Conservation (phyloP, 23 tunicate species). For the Halocynthia roretzi region DNA sequence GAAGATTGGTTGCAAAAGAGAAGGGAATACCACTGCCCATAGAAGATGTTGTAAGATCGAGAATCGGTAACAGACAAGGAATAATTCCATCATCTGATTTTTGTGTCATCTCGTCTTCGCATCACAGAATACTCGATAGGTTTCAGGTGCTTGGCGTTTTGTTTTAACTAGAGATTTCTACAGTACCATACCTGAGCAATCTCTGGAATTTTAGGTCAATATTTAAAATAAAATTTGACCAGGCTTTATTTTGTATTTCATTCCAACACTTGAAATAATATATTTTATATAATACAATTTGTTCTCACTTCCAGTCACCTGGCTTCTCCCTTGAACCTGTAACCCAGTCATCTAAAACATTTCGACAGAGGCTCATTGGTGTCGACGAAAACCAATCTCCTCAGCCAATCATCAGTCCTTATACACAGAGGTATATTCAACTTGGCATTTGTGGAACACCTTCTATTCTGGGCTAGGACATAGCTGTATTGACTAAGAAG, state of each 20-base stretch:
- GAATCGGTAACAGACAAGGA: neutral
- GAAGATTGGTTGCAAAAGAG: slow-evolving; percentile 41
- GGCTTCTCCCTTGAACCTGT: neutral
- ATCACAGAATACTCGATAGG: slow-evolving; percentile 51
- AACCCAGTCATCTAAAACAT: slow-evolving; percentile 14
- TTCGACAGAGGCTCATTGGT: slow-evolving; percentile 70
- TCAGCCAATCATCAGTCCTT: slow-evolving; percentile 62
- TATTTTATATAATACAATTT: neutral
- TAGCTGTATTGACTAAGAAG: neutral
- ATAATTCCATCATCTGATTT: neutral
- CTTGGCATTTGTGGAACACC: neutral
- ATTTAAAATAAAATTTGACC: too few species aligned
- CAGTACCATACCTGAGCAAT: too few species aligned
- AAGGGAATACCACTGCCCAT: slow-evolving; percentile 14
- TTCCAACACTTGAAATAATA: neutral
- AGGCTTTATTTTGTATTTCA: neutral
- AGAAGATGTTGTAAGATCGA: neutral
- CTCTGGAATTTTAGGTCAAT: too few species aligned
- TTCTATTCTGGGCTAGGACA: neutral
- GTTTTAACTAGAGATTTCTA: too few species aligned
- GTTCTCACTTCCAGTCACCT: slow-evolving; percentile 2
- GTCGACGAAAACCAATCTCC: slow-evolving; percentile 21
- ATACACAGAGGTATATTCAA: slow-evolving; percentile 53
- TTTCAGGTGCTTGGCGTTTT: slow-evolving; percentile 27
- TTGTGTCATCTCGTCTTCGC: neutral